These are phyloP conservation scores for Rachycentron canadum DNA, from an alignment of 2,797 vertebrate genomes.

Conservation along the genomic window DNA sequence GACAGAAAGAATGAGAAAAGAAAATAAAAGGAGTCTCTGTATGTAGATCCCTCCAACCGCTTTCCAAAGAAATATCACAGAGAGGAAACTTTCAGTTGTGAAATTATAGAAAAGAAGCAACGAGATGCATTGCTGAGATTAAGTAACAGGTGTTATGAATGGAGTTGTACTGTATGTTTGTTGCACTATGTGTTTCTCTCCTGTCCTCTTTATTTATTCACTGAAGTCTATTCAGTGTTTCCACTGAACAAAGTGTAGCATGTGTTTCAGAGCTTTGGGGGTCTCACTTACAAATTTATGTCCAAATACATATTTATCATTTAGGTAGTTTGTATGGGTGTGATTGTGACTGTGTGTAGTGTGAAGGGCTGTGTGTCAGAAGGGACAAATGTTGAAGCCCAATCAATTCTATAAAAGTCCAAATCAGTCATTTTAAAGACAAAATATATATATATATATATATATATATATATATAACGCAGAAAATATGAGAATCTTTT, in stretches of 20 bases:
- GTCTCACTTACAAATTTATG: conserved; percentile 43
- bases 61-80: conserved; percentile 62
- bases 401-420: conserved; percentile 49
- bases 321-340: conserved; percentile 57
- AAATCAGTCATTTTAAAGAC: conserved; percentile 71
- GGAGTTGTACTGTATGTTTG: conserved; percentile 29
- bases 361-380: conserved; percentile 49
- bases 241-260: conserved; percentile 55
- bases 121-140: conserved; percentile 33
- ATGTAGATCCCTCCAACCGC: conserved; percentile 33
- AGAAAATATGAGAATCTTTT: conserved; percentile 47
- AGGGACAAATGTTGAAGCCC: conserved; percentile 40
- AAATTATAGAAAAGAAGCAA: conserved; percentile 26
- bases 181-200: conserved; percentile 39
- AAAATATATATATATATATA: no score
- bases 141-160: conserved; percentile 35
- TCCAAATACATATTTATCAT: conserved; percentile 42
- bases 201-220: conserved; percentile 32
- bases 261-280: conserved; percentile 56
- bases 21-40: conserved; percentile 37
- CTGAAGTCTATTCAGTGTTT: conserved; percentile 47
- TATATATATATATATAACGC: no score
- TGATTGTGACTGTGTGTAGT: conserved; percentile 27
- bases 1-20: conserved; percentile 31
- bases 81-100: conserved; percentile 36